These are phyloP conservation scores for Marmota monax DNA, from an alignment of 2,113 vertebrate genomes.

Conservation along the genomic window DNA sequence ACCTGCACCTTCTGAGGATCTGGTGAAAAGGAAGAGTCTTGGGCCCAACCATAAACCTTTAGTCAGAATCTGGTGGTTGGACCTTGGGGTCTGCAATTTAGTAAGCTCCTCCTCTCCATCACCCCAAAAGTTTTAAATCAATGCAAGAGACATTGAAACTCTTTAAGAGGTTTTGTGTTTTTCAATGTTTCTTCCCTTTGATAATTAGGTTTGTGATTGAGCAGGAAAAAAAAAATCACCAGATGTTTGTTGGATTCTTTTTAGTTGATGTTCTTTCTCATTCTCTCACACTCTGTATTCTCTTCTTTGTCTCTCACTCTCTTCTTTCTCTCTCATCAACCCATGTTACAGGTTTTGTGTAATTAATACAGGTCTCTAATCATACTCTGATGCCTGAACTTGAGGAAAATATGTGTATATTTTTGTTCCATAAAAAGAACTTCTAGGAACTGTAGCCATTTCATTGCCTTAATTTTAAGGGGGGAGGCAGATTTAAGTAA, in stretches of 20 bases:
- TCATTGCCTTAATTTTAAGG: conserved; percentile 92
- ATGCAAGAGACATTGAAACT: conserved; percentile 77
- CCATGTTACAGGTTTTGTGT: conserved; percentile 81
- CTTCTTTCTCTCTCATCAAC: conserved; percentile 51
- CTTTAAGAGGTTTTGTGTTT: conserved; percentile 81
- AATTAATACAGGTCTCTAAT: conserved; percentile 82
- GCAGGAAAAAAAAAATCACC: conserved; percentile 84
- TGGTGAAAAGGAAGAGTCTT: conserved; percentile 1
- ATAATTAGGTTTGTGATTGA: conserved; percentile 81
- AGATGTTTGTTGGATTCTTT: conserved; percentile 84
- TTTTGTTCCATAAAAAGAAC: conserved; percentile 87
- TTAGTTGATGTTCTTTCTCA: conserved; percentile 55
- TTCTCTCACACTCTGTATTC: neutral
- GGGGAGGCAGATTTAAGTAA: conserved; percentile 77
- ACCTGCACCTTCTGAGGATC: neutral
- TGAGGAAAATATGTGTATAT: conserved; percentile 86
- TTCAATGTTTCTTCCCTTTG: conserved; percentile 82
- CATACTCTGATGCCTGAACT: conserved; percentile 88
- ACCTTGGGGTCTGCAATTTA: conserved; percentile 30
- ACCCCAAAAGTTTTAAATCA: neutral
- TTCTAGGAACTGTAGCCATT: conserved; percentile 91
- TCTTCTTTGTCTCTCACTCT: neutral
- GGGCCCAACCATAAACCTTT: neutral
- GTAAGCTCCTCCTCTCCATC: neutral
- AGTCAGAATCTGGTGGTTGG: neutral